Evolutionary conservation across 23 tunicate species (phyloP), one percentile per base, ranked within the genome.

Genomic region (Phallusia fumigata): DNA sequence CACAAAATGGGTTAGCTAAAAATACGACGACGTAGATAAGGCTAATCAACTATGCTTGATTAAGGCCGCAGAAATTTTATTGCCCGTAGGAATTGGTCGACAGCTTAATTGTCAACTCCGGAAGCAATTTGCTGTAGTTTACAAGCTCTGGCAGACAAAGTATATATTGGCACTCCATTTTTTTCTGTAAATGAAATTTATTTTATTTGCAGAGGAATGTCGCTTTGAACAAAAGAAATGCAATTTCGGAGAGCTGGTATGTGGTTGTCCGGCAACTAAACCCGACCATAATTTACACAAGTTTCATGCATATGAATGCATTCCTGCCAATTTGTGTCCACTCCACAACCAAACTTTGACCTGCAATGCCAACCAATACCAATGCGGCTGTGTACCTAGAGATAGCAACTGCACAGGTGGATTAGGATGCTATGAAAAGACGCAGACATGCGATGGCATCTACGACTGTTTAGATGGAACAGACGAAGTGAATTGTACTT

Each of bases 401-500:
- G 3, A 22, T 16, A 58, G 69, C 16, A 24, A 24, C 8, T 58
- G 69, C 28, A 6, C 26, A 22, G 11, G 16, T 58, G 69, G 69
- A 58, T 58, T 58, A 11, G 77, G 44, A 30, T 74, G 77, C 16
- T 74, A 74, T 31, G 30, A 30, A 18, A 19, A 74, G 22, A 19
- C 22, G 8, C 77, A 74, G 16, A 74, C 10, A 30, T 74, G 77
- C 16, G 77, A 74, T 35, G 77, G 77, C 22, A 31, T 33, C 40
- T 33, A 74, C 44, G 44, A 74, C 30, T 74, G 77, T 16, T 33
- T 74, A 19, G 77, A 74, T 30, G 40, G 77, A 19, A 74, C 44
- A 18, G 77, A 74, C 35, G 77, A 74, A 31, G 8, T 33, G 30
- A 35, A 35, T 31, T 74, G 77, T 31, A 74, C 77, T 74, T 74